Conservation (phyloP, 1,140 invertebrate species). For the Drosophila pachea region DNA sequence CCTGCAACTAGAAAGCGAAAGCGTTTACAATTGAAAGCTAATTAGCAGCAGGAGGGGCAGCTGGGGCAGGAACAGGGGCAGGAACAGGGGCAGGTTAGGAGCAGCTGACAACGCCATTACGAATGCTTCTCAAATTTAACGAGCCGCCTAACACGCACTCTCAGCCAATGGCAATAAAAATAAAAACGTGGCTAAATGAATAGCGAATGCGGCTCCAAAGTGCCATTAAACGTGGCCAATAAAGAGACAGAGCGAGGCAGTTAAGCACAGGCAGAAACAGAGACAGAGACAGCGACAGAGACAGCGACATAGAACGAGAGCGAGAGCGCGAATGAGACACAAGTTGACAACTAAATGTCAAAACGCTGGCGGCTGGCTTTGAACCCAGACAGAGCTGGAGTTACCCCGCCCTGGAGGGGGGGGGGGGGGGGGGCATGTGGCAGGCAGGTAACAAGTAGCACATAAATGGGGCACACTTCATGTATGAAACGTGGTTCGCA, state of each 20-base stretch:
- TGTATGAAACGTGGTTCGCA: constrained; percentile 38
- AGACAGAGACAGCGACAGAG: not conserved
- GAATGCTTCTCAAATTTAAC: constrained; percentile 35
- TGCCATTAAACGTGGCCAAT: constrained; percentile 55
- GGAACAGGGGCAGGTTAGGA: too few species aligned
- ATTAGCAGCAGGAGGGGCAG: constrained; percentile 38
- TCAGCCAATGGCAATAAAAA: constrained; percentile 36
- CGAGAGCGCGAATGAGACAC: not conserved
- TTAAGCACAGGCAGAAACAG: not conserved
- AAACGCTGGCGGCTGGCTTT: constrained; percentile 16
- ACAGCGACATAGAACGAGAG: constrained; percentile 6
- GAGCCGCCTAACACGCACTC: constrained; percentile 39
- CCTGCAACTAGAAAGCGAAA: constrained; percentile 50
- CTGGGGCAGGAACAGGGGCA: too few species aligned
- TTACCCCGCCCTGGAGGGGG: constrained; percentile 18
- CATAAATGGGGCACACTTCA: constrained; percentile 60
- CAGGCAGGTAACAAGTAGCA: constrained; percentile 74
- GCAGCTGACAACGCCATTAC: constrained; percentile 40
- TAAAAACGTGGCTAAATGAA: constrained; percentile 53
- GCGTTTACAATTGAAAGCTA: constrained; percentile 43
- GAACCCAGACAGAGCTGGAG: constrained; percentile 22
- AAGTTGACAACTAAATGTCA: constrained; percentile 20
- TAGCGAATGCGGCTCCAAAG: constrained; percentile 56
- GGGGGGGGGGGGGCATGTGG: constrained; percentile 27
- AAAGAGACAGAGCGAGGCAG: constrained; percentile 20